Evolutionary conservation across 2,113 vertebrate genomes (phyloP), one percentile per base, ranked within the genome.

Genomic region (Pyxicephalus adspersus): DNA sequence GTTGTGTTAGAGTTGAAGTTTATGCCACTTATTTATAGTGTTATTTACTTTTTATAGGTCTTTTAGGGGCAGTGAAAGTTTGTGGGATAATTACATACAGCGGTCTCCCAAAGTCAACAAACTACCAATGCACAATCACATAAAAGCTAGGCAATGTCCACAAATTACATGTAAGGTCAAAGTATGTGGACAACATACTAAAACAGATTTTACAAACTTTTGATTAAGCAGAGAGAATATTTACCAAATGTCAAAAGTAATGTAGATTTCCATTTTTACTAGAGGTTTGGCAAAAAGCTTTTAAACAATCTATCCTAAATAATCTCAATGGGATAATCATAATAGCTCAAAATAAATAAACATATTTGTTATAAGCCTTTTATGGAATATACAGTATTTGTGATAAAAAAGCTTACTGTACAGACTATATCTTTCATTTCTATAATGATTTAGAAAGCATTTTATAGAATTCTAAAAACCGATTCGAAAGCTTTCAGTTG

Each of bases 231-330:
- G 18, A 25, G 31, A 19, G 20, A 60, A 23, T 78, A 29, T 68
- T 60, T 80, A 34, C 34, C 77, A 61, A 57, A 80, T 70, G 65
- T 61, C 34, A 58, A 26, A 51, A 52, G 31, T 28, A 15, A 70
- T 70, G 61, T 9, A 22, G 23, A 26, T 28, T 80, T 61, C 25
- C 55, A 70, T 70, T 51, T 61, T 31, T 60, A 29, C 4, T 8
- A 63, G 19, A 60, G 34, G 38, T 66, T 80, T 71, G 65, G 66
- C 18, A 70, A 70, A 16, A 20, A 26, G 61, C 23, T 80, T 31
- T 31, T 54, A 80, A 80, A 61, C 55, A 70, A 57, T 22, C 29
- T 68, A 58, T 60, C 63, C 20, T 29, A 29, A 74, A 31, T 61
- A 4, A 7, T 29, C 66, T 23, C 31, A 15, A 28, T 52, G 66